Base-by-base conservation (phyloP, 1,140 invertebrate genomes). In the Conus ventricosus region DNA sequence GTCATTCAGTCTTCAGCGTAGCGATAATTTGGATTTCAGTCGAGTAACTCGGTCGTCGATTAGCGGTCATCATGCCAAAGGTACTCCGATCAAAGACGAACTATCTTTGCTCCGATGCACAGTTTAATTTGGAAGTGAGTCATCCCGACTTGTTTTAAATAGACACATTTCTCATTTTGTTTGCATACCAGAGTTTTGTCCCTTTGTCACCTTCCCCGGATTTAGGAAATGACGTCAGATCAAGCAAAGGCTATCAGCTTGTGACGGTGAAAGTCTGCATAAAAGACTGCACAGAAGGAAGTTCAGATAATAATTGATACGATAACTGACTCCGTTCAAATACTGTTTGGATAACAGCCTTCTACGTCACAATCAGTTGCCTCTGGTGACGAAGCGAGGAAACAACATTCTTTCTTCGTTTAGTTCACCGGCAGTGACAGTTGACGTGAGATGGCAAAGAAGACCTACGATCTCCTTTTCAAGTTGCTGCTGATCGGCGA, bases 401-500 rank as follows among this genome's bases (percentile, higher is more conserved):
- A 60, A 60, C 57, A 8, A 15, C 15, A 60, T 11, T 60, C 39
- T 60, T 60, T 60, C 57, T 60, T 60, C 57, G 57, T 60, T 60
- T 8, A 60, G 57, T 60, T 60, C 57, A 60, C 57, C 57, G 57
- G 57, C 57, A 60, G 8, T 60, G 57, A 60, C 57, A 60, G 57
- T 60, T 60, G 57, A 60, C 57, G 8, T 60, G 15, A 60, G 15
- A 71, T 71, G 67, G 67, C 67, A 6, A 71, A 71, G 20, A 71
- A 71, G 23, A 71, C 67, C 15, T 71, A 71, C 67, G 67, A 71
- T 71, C 67, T 71, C 6, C 67, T 71, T 6, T 99, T 99, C 96
- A 99, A 99, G 96, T 96, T 99, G 94, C 96, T 99, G 91, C 96
- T 99, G 91, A 99, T 99, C 96, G 99, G 99, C 90, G 99, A 99